These are phyloP conservation scores for Mormoops blainvillei DNA, from an alignment of 2,113 vertebrate species.

Conservation along the genomic window DNA sequence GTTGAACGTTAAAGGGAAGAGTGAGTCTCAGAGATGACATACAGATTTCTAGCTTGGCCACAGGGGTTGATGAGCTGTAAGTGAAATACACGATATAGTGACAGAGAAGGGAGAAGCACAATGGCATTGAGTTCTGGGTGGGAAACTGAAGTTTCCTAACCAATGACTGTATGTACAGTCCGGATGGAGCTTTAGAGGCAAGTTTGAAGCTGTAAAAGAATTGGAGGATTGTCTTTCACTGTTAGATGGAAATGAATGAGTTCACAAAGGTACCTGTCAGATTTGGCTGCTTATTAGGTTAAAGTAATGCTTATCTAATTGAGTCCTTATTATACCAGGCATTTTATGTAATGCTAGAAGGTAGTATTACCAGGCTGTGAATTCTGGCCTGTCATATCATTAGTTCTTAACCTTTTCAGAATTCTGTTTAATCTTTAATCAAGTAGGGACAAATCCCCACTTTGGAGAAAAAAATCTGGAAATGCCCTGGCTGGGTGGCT, in stretches of 20 bases:
- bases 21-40: background rate
- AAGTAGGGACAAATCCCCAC: slow-evolving; percentile 93
- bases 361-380: background rate
- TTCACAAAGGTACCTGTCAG: background rate
- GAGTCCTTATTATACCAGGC: background rate
- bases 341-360: background rate
- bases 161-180: background rate
- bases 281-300: background rate
- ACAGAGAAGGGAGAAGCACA: background rate
- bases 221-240: background rate
- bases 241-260: background rate
- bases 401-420: slow-evolving; percentile 77
- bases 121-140: background rate
- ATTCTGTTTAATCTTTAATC: slow-evolving; percentile 99
- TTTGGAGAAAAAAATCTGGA: slow-evolving; percentile 2
- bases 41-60: background rate
- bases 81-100: background rate
- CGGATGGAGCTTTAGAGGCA: background rate
- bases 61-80: background rate
- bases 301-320: background rate
- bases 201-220: background rate
- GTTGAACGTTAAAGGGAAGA: background rate
- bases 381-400: background rate
- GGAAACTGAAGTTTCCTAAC: background rate
- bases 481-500: no score